Evolutionary conservation across 2,797 vertebrate species (phyloP).

Genomic region (Rhinoraja longicauda): DNA sequence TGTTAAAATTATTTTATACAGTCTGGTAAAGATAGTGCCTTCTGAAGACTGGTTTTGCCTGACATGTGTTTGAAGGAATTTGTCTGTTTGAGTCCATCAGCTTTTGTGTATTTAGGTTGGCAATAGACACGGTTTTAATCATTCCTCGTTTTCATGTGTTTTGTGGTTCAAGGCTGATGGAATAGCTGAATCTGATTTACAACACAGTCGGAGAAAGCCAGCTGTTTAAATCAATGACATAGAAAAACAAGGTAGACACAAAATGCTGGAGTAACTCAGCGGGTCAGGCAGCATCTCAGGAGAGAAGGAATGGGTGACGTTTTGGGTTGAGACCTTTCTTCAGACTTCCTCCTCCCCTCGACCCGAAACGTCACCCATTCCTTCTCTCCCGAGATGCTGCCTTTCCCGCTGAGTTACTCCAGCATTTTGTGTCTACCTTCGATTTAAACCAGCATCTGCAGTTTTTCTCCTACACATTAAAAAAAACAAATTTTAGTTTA

Average conservation of each 20-base stretch:
- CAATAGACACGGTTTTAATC: neutral
- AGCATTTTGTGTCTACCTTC: no score
- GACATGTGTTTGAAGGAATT: neutral
- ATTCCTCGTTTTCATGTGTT: neutral
- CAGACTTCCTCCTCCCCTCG: no score
- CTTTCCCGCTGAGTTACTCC: no score
- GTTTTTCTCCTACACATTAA: no score
- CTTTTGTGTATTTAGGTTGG: slow-evolving; percentile 4
- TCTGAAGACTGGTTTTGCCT: neutral
- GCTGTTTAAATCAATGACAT: neutral
- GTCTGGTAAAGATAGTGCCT: neutral
- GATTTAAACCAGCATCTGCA: no score
- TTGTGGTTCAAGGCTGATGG: neutral
- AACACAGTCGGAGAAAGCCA: neutral
- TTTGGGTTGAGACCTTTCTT: no score
- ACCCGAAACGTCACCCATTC: no score
- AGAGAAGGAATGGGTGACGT: no score
- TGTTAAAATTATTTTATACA: neutral
- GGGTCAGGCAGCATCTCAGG: no score
- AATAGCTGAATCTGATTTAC: neutral
- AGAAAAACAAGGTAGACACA: no score
- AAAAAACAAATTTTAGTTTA: neutral
- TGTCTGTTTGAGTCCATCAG: neutral
- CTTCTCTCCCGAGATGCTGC: no score
- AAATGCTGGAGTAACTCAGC: no score